Conservation (phyloP, 2,113 vertebrate genomes). For the Phrynocephalus versicolor region DNA sequence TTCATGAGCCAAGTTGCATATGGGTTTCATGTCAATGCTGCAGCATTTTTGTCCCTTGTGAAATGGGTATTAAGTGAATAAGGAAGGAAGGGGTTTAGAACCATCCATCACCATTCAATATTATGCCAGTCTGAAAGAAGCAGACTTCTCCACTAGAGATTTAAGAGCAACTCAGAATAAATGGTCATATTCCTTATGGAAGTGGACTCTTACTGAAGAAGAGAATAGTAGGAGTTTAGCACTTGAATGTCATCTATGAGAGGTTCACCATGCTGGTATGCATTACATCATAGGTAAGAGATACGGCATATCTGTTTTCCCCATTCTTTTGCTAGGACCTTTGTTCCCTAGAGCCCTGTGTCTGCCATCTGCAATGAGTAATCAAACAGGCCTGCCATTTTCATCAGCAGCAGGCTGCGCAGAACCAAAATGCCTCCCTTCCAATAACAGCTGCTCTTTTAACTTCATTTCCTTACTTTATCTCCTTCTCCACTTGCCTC, state of each 20-base stretch:
- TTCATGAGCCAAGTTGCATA: neutral
- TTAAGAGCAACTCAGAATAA: neutral
- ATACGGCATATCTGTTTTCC: neutral
- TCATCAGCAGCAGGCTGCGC: neutral
- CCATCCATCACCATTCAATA: neutral
- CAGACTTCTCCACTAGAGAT: neutral
- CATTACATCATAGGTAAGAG: neutral
- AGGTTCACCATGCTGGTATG: neutral
- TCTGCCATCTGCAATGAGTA: conserved; percentile 4
- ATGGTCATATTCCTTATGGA: neutral
- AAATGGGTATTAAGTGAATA: neutral
- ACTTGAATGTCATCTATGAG: conserved; percentile 5
- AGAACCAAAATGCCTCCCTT: conserved; percentile 3
- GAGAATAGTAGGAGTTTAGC: neutral
- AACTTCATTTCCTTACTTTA: conserved; percentile 1
- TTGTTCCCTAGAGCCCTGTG: neutral
- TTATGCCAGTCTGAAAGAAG: conserved; percentile 1
- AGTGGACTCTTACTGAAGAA: neutral
- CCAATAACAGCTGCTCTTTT: conserved; percentile 25
- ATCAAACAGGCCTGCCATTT: neutral
- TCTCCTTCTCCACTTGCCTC: neutral
- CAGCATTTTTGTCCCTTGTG: no score
- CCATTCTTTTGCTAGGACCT: neutral
- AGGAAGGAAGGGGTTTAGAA: neutral
- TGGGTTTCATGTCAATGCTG: neutral